These are phyloP conservation scores for Epicampocera succincta DNA, from an alignment of 2,888 invertebrate genomes.

Conservation along the genomic window DNA sequence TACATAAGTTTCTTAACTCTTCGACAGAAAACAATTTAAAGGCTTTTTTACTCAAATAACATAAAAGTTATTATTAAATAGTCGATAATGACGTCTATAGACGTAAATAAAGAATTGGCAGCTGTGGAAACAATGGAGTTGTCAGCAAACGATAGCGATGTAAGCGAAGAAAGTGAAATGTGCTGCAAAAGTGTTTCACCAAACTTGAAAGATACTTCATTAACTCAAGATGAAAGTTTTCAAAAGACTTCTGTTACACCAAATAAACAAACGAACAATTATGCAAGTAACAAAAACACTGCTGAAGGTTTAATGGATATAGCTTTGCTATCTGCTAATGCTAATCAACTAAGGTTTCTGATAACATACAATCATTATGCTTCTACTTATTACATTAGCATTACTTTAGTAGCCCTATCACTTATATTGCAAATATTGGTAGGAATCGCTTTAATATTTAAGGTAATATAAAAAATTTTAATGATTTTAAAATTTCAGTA, in stretches of 20 bases:
- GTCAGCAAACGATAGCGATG: slow-evolving; percentile 37
- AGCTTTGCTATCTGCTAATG: slow-evolving; percentile 87
- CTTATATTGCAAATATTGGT: slow-evolving; percentile 85
- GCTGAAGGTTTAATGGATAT: slow-evolving; percentile 86
- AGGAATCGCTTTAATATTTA: slow-evolving; percentile 85
- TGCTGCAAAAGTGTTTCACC: slow-evolving; percentile 37
- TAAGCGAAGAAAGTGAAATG: slow-evolving; percentile 43
- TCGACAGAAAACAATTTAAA: not conserved
- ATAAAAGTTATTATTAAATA: not conserved
- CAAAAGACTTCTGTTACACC: slow-evolving; percentile 20
- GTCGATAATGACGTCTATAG: slow-evolving; percentile 41
- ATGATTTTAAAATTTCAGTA: no score
- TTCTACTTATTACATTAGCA: slow-evolving; percentile 84
- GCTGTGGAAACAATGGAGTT: slow-evolving; percentile 1
- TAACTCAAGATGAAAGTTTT: slow-evolving; percentile 10
- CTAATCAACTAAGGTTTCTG: slow-evolving; percentile 86
- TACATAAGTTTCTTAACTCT: slow-evolving; percentile 13
- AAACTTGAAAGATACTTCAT: not conserved
- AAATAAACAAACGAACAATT: slow-evolving; percentile 70
- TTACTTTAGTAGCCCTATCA: slow-evolving; percentile 84
- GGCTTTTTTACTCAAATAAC: not conserved
- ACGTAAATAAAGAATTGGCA: not conserved
- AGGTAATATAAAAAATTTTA: slow-evolving; percentile 79
- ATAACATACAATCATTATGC: slow-evolving; percentile 84
- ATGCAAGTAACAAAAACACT: slow-evolving; percentile 78